These are phyloP conservation scores for Potamarius usumacintae DNA, from an alignment of 2,113 vertebrate species.

Conservation along the genomic window DNA sequence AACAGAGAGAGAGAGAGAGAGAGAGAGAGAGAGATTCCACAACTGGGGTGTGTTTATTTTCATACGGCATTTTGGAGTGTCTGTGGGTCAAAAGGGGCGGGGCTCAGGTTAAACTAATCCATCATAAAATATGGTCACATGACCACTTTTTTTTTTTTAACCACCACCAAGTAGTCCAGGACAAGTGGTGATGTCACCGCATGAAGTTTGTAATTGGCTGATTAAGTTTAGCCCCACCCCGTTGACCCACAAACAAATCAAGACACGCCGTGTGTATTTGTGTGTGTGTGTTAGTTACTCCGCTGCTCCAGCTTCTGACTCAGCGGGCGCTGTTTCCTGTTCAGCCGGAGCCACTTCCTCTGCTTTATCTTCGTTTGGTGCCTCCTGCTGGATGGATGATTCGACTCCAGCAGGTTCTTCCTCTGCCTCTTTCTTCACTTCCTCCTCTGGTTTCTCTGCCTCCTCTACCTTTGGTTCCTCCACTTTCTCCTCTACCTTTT, in stretches of 20 bases:
- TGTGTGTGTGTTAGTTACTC: conserved; percentile 63
- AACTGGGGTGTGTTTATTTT: background rate
- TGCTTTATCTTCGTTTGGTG: conserved; percentile 76
- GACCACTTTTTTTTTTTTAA: background rate
- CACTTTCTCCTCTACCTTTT: background rate
- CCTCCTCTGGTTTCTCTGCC: conserved; percentile 65
- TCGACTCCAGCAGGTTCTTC: conserved; percentile 61
- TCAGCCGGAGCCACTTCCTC: conserved; percentile 75
- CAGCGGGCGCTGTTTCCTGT: conserved; percentile 75
- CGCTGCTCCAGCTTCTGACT: conserved; percentile 62
- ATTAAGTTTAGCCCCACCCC: background rate
- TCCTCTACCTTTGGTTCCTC: background rate
- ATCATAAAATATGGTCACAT: background rate
- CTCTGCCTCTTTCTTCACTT: conserved; percentile 69
- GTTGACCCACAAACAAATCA: background rate
- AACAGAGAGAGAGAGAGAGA: conserved; percentile 12
- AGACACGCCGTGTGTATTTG: background rate
- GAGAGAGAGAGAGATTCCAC: background rate
- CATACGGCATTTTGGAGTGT: conserved; percentile 7
- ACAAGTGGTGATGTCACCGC: background rate
- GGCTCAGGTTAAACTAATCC: background rate
- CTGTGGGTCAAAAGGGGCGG: background rate
- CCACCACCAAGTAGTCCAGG: background rate
- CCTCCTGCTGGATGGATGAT: conserved; percentile 68
- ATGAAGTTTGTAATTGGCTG: background rate